Evolutionary conservation across 2,888 invertebrate species (phyloP).

Genomic region (Mesodorylaimus sp.): DNA sequence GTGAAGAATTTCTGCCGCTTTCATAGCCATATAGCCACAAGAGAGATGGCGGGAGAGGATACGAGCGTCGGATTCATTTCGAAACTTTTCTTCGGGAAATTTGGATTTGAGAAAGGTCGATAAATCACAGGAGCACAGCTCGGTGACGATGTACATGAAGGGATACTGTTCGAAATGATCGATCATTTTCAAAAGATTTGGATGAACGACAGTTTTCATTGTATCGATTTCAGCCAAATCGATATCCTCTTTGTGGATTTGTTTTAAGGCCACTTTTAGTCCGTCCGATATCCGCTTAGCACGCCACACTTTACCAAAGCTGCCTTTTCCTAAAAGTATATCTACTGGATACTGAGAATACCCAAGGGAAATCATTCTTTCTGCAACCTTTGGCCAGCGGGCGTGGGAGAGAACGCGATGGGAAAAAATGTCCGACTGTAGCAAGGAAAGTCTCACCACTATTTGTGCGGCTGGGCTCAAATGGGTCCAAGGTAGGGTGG

Average conservation of each 20-base stretch:
- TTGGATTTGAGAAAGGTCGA: neutral
- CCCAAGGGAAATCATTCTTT: too few species aligned
- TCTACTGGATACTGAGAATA: too few species aligned
- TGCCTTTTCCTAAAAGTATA: too few species aligned
- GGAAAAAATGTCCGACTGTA: too few species aligned
- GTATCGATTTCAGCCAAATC: neutral
- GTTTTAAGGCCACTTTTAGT: neutral
- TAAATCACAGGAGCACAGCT: neutral
- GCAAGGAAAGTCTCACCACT: too few species aligned
- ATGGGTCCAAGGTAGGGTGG: too few species aligned
- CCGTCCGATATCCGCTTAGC: neutral
- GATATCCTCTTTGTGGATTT: neutral
- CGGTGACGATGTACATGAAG: neutral
- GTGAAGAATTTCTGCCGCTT: neutral
- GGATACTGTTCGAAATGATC: too few species aligned
- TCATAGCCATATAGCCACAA: neutral
- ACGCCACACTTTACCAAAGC: neutral
- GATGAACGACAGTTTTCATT: neutral
- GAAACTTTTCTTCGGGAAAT: neutral
- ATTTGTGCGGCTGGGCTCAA: too few species aligned
- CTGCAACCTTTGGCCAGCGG: too few species aligned
- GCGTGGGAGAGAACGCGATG: too few species aligned
- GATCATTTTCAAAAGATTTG: neutral
- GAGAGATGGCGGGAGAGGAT: neutral
- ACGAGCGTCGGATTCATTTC: neutral